Evolutionary conservation across 2,113 vertebrate species (phyloP).

Genomic region (Oreocharis arfaki): DNA sequence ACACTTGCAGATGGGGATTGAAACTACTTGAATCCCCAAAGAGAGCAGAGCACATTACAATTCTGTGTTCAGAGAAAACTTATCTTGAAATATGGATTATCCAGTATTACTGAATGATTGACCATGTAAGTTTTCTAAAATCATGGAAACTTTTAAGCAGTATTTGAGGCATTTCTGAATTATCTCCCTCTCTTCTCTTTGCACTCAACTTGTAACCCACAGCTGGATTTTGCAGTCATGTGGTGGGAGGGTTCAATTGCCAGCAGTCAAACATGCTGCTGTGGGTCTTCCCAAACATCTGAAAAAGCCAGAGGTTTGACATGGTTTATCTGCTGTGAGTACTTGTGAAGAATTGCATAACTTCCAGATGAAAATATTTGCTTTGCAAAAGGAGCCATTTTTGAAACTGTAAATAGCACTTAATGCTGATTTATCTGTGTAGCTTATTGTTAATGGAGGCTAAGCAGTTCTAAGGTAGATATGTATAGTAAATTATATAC

Average conservation of each 20-base stretch:
- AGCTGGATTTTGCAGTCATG: neutral
- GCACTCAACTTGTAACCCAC: neutral
- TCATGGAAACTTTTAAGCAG: neutral
- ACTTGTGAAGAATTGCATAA: neutral
- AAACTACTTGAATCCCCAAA: neutral
- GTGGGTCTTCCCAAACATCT: neutral
- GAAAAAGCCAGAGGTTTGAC: neutral
- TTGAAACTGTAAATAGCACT: neutral
- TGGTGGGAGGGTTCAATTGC: neutral
- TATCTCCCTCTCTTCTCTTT: neutral
- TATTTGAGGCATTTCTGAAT: neutral
- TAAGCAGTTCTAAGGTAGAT: neutral
- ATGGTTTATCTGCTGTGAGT: neutral
- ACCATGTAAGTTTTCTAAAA: neutral
- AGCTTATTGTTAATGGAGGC: neutral
- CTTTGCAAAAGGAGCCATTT: neutral
- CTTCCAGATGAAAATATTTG: slow-evolving; percentile 14
- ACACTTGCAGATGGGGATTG: neutral
- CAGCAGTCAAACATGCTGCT: neutral
- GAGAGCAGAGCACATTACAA: accelerated
- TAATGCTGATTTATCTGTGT: neutral
- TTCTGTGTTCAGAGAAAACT: neutral
- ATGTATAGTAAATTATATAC: neutral
- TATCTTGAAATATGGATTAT: neutral
- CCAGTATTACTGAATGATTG: neutral